Evolutionary conservation across 2,888 invertebrate species (phyloP).

Genomic region (Dusona sp.): DNA sequence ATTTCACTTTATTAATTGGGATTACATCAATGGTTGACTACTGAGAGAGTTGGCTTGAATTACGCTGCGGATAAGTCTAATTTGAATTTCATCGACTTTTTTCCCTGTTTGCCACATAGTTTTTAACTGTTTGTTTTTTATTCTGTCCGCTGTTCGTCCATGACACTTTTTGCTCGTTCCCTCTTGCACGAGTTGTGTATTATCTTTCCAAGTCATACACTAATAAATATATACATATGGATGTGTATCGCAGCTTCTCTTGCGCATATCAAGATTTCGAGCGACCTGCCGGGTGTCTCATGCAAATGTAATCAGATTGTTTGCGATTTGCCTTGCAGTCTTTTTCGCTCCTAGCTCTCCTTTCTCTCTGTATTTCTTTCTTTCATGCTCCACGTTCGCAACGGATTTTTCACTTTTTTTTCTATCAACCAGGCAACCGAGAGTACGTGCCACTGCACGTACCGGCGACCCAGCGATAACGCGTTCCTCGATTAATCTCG

Average conservation of each 20-base stretch:
- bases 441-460: slow-evolving; percentile 67
- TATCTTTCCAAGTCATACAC: background rate
- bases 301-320: slow-evolving; percentile 81
- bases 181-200: slow-evolving; percentile 40
- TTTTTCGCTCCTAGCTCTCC: slow-evolving; percentile 55
- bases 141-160: slow-evolving; percentile 28
- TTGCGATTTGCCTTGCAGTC: slow-evolving; percentile 74
- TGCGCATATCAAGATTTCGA: slow-evolving; percentile 68
- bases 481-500: slow-evolving; percentile 68
- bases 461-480: slow-evolving; percentile 65
- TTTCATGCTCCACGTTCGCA: slow-evolving; percentile 26
- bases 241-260: slow-evolving; percentile 38
- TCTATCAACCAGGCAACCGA: slow-evolving; percentile 57
- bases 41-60: background rate
- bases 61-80: background rate
- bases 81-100: slow-evolving; percentile 11
- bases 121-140: slow-evolving; percentile 19
- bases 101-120: slow-evolving; percentile 24
- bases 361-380: slow-evolving; percentile 16
- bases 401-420: slow-evolving; percentile 32
- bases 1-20: too few species aligned
- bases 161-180: slow-evolving; percentile 9
- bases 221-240: slow-evolving; percentile 1
- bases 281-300: slow-evolving; percentile 73
- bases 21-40: background rate